Base-by-base conservation (phyloP, 2,797 vertebrate species). In the Eutrigla gurnardus region DNA sequence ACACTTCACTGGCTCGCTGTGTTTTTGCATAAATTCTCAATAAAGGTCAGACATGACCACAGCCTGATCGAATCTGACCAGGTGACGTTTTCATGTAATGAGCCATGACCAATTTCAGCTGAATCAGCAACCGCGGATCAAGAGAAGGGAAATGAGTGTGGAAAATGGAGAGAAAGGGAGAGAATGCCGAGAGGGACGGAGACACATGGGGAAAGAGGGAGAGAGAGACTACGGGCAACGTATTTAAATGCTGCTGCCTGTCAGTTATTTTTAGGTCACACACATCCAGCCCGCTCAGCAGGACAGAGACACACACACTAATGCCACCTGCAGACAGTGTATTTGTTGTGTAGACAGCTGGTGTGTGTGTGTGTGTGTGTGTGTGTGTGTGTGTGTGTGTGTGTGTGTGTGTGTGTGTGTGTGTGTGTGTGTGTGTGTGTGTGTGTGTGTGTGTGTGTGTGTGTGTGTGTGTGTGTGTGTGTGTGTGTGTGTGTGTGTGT, bases 241-340 rank as follows among this genome's bases (percentile, higher is more conserved):
- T 49, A 33, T 82, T 66, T 42, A 60, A 77, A 82, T 65, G 52
- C 65, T 77, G 60, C 64, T 76, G 73, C 57, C 33, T 83, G 77
- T 74, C 65, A 46, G 70, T 89, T 87, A 82, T 89, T 90, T 90
- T 86, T 89, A 90, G 86, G 83, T 84, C 81, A 81, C 77, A 75
- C 76, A 81, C 79, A 65, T 84, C 55, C 74, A 84, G 81, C 37
- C 76, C 25, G 67, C 83, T 88, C 83, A 82, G 84, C 82, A 55
- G 45, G 83, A 64, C 6, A 9, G 42, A 65, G 57, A 59, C 55
- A 58, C 55, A 75, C 60, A 81, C 85, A 70, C 83, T 73, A 69
- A 77, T 89, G 84, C 86, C 88, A 80, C 87, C 86, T 87, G 86
- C 85, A 90, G 86, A 75, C 82, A 13, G 15, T 72, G 66, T 70